A percentile compares a stretch with the other conserved stretches of the same genome.
Conservation (phyloP, 2,888 invertebrate species). For the Andricus quercusramuli region DNA sequence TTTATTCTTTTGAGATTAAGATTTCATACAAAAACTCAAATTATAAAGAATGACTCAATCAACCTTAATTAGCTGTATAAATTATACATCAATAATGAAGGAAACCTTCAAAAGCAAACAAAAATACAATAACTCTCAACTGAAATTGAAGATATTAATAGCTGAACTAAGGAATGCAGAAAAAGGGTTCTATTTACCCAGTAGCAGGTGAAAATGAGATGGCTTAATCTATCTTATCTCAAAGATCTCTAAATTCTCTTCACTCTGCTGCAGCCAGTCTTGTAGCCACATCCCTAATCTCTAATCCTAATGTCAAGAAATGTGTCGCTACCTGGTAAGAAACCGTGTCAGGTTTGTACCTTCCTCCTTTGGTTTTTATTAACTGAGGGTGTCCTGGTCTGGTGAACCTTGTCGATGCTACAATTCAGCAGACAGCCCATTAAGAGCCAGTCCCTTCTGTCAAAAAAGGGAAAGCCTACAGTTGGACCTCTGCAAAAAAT, state of each 20-base stretch:
- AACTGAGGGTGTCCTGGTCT: not conserved
- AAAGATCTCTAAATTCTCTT: conserved; percentile 39
- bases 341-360: conserved; percentile 10
- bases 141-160: too few relatives aligned
- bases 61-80: too few relatives aligned
- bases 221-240: not conserved
- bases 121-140: too few relatives aligned
- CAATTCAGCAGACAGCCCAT: conserved; percentile 3
- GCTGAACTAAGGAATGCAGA: conserved; percentile 20
- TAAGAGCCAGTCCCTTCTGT: not conserved
- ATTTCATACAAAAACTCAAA: too few relatives aligned
- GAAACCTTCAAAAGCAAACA: too few relatives aligned
- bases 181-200: conserved; percentile 33
- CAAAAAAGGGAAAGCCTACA: conserved; percentile 50
- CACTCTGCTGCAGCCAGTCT: conserved; percentile 38
- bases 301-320: conserved; percentile 60
- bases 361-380: not conserved
- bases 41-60: too few relatives aligned
- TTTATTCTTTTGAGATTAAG: too few relatives aligned
- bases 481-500: conserved; percentile 26
- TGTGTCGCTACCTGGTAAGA: conserved; percentile 59
- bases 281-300: conserved; percentile 21
- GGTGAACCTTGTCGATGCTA: not conserved
- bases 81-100: too few relatives aligned
- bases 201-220: not conserved